Base-by-base conservation (phyloP, 1,140 invertebrate species). In the Hypsibius dujardini region DNA sequence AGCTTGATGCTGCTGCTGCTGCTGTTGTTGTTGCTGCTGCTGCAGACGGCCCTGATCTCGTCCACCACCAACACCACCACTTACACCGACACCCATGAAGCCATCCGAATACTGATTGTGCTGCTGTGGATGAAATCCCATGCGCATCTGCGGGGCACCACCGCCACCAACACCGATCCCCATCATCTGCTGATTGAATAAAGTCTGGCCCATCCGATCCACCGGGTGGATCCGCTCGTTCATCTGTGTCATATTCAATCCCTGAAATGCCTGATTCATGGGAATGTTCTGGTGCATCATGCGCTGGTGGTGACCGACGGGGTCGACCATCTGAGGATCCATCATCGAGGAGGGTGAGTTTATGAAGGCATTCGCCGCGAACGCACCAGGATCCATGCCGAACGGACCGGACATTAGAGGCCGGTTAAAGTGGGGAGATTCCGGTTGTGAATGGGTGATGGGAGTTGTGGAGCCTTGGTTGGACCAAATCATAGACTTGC, bases 401-500 rank as follows among this genome's bases (percentile, higher is more conserved):
- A 67, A 67, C 50, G 50, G 50, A 56, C 50, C 50, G n/a, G 50
- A 56, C 12, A 12, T 42, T 45, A 67, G 42, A 7, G 62, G 62
- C 3, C 62, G 62, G 12, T 7, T 3, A 45, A 15, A 67, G 42
- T 42, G 62, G 12, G 62, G 42, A 15, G 62, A 67, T 12, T 67
- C 62, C 12, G 62, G 3, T 45, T 67, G 62, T 15, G 62, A 45
- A 67, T 67, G 62, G 3, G 62, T 12, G 12, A 67, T 12, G 12
- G 62, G 42, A 15, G 62, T 67, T 12, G 12, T 45, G 12, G 62
- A 12, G 12, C 12, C 7, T 42, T 67, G 62, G 45, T 45, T 67
- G 42, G 62, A 67, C 62, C 62, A 67, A 42, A 67, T 67, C 62
- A 67, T 67, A 7, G 62, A 67, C 7, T 67, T 67, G 12, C 12